phyloP scores from a whole-genome alignment of 2,888 invertebrate species.

The Bruchidius siliquastri region DNA sequence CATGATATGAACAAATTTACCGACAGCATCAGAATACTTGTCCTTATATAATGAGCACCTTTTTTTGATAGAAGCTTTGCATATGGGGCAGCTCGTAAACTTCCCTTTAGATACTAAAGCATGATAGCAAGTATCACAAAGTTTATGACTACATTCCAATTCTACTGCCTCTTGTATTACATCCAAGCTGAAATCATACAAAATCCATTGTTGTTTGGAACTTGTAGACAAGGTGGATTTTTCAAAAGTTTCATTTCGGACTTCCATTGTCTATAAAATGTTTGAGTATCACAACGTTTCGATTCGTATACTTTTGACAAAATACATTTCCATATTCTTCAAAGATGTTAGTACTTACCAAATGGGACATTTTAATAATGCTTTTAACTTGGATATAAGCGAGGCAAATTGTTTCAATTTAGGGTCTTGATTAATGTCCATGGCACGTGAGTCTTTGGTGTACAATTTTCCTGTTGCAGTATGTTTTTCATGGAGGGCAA shows the following conservation, averaged over 20 bases:
- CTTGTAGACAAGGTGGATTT: no score
- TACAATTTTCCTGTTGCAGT: no score
- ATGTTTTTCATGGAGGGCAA: no score
- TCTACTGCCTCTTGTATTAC: constrained; percentile 14
- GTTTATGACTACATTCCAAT: constrained; percentile 17
- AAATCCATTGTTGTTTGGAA: no score
- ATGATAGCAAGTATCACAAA: constrained; percentile 13
- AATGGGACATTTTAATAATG: constrained; percentile 14
- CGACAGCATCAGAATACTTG: constrained; percentile 10
- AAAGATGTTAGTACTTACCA: background rate
- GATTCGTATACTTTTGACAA: no score
- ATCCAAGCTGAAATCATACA: constrained; percentile 14
- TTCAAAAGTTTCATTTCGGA: no score
- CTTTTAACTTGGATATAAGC: background rate
- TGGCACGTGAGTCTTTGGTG: no score
- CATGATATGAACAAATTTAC: constrained; percentile 6
- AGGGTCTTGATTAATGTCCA: background rate
- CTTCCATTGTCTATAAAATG: no score
- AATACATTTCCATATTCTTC: background rate
- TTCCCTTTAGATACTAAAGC: constrained; percentile 11
- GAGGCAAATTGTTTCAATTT: background rate
- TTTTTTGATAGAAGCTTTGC: constrained; percentile 13
- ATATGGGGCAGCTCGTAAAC: constrained; percentile 13
- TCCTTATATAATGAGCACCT: constrained; percentile 13
- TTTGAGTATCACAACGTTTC: no score